Conservation (phyloP, 2,113 vertebrate species). For the Cololabis saira region DNA sequence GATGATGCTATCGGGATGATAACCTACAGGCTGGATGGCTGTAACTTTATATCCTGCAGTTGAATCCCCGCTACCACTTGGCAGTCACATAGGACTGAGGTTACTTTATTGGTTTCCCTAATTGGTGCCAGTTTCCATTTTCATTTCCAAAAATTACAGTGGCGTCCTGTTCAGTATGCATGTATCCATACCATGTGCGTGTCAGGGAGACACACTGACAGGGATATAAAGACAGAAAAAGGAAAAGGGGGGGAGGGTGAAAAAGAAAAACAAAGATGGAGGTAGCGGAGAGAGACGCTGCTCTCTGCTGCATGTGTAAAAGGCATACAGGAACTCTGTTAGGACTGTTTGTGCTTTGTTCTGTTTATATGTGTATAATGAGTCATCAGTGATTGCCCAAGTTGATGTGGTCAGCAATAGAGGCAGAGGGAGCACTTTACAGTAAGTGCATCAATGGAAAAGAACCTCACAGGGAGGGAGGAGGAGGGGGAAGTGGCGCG, state of each 20-base stretch:
- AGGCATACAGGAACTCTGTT: slow-evolving; percentile 55
- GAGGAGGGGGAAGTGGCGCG: neutral
- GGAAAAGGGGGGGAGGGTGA: neutral
- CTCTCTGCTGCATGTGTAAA: slow-evolving; percentile 63
- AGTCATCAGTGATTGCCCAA: slow-evolving; percentile 78
- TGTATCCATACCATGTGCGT: slow-evolving; percentile 27
- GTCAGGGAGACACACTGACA: slow-evolving; percentile 6
- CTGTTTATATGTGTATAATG: slow-evolving; percentile 78
- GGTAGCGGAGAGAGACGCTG: slow-evolving; percentile 36
- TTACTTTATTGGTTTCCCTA: slow-evolving; percentile 79
- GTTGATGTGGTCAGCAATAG: slow-evolving; percentile 76
- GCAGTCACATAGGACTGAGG: slow-evolving; percentile 72
- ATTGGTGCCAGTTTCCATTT: slow-evolving; percentile 84
- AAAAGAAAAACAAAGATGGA: slow-evolving; percentile 22
- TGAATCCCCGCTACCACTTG: slow-evolving; percentile 70
- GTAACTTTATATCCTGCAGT: slow-evolving; percentile 63
- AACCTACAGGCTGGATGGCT: slow-evolving; percentile 58
- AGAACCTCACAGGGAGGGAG: slow-evolving; percentile 59
- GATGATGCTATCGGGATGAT: slow-evolving; percentile 74
- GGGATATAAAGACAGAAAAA: slow-evolving; percentile 4
- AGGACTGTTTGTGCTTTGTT: slow-evolving; percentile 76
- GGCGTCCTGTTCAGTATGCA: slow-evolving; percentile 53
- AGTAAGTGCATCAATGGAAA: slow-evolving; percentile 78
- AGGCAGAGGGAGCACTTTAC: slow-evolving; percentile 74
- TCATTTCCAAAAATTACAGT: slow-evolving; percentile 78